Percentiles rank a stretch among this genome's conserved stretches.
phyloP scores from a whole-genome alignment of 2,797 vertebrate genomes.

The Oreochromis mossambicus region DNA sequence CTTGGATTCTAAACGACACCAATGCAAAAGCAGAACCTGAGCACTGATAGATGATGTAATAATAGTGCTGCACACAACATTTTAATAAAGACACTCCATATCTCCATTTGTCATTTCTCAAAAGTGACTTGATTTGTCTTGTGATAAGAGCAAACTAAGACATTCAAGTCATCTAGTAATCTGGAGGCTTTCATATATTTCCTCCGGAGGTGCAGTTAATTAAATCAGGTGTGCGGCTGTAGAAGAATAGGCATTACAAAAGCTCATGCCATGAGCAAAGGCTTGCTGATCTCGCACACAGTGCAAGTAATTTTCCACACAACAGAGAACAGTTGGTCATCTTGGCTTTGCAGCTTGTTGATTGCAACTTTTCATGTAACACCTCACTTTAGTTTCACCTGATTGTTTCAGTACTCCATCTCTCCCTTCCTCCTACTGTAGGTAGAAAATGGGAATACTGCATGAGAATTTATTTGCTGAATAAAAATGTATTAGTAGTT shows the following conservation, averaged over 20 bases:
- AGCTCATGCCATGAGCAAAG: background rate
- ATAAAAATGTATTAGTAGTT: background rate
- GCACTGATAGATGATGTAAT: slow-evolving; percentile 37
- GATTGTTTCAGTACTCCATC: background rate
- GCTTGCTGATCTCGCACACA: background rate
- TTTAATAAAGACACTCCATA: slow-evolving; percentile 5
- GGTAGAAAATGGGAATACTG: background rate
- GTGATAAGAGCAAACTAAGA: background rate
- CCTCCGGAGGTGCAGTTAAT: background rate
- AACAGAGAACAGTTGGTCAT: background rate
- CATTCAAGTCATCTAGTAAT: background rate
- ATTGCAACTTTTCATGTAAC: background rate
- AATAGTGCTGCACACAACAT: slow-evolving; percentile 6
- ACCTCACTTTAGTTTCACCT: background rate
- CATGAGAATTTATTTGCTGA: background rate
- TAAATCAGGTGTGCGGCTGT: background rate
- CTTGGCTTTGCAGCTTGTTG: background rate
- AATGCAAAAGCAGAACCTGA: background rate
- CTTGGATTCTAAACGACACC: slow-evolving; percentile 17
- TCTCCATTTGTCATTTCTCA: slow-evolving; percentile 14
- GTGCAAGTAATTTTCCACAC: background rate
- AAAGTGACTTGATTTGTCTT: slow-evolving; percentile 2
- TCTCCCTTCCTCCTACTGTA: background rate
- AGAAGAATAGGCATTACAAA: background rate
- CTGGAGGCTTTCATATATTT: background rate